A percentile compares a stretch with the other conserved stretches of the same genome.
These are phyloP conservation scores for Nephrotoma flavescens DNA, from an alignment of 2,888 invertebrate species.

Conservation along the genomic window DNA sequence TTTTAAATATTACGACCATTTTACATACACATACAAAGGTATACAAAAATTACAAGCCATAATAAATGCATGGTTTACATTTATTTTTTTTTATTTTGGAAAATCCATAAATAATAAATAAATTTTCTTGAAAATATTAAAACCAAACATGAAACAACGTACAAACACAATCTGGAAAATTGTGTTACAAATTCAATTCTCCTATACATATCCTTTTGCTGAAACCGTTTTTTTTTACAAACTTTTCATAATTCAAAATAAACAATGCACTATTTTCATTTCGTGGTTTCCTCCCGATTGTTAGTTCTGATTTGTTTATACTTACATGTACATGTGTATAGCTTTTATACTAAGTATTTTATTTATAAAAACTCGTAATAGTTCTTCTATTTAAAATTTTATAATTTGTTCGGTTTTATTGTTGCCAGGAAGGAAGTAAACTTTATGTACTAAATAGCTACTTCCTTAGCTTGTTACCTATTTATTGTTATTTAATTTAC, in stretches of 20 bases:
- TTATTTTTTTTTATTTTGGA: background rate
- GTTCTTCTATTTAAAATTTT: background rate
- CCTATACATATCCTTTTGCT: too few species aligned
- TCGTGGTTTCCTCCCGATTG: background rate
- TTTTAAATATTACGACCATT: background rate
- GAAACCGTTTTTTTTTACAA: background rate
- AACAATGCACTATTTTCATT: background rate
- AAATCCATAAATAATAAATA: background rate
- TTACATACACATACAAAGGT: background rate
- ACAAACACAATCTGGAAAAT: background rate
- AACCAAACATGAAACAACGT: background rate
- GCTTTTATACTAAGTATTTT: background rate
- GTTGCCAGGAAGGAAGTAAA: background rate
- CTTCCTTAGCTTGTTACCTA: background rate
- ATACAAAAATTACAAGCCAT: background rate
- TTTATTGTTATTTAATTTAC: background rate
- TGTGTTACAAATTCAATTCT: background rate
- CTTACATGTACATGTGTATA: background rate
- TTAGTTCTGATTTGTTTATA: background rate
- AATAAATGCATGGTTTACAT: background rate
- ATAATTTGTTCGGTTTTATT: background rate
- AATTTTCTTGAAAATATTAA: background rate
- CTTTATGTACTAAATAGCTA: background rate
- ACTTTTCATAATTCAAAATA: background rate
- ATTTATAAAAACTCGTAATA: background rate